A percentile compares a stretch with the other conserved stretches of the same genome.
Conservation (phyloP, 2,888 invertebrate species). For the Acronicta alni region DNA sequence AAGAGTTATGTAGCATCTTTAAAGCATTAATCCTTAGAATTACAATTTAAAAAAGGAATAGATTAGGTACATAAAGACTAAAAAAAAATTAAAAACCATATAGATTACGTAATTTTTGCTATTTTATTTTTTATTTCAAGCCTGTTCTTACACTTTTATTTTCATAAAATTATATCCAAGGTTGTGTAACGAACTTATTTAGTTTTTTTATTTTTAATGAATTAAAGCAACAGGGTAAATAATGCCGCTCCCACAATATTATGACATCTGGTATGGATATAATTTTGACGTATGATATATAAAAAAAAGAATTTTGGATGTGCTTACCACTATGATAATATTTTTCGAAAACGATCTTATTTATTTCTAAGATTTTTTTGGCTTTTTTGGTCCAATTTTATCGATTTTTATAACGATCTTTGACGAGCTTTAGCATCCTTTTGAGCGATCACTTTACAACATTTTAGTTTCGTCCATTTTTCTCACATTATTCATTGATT, state of each 20-base stretch:
- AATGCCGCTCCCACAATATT: constrained; percentile 53
- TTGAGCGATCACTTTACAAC: constrained; percentile 39
- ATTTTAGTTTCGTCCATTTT: constrained; percentile 30
- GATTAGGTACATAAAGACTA: constrained; percentile 14
- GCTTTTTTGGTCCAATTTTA: constrained; percentile 66
- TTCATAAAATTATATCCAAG: constrained; percentile 19
- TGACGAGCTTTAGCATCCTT: constrained; percentile 45
- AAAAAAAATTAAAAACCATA: constrained; percentile 15
- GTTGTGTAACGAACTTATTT: constrained; percentile 27
- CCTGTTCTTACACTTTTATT: constrained; percentile 10
- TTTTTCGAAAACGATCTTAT: constrained; percentile 73
- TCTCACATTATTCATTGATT: constrained; percentile 2
- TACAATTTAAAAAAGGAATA: constrained; percentile 41
- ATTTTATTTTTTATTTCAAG: constrained; percentile 3
- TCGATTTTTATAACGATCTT: constrained; percentile 56
- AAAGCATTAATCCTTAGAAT: constrained; percentile 49
- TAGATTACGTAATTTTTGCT: constrained; percentile 23
- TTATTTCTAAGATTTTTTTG: constrained; percentile 63
- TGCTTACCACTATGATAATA: constrained; percentile 72
- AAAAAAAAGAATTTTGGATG: constrained; percentile 72
- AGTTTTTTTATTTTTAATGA: constrained; percentile 22
- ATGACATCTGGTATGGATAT: constrained; percentile 50
- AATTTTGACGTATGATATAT: constrained; percentile 51
- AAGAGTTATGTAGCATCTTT: constrained; percentile 53
- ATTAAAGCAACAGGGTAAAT: constrained; percentile 69